Percentiles rank a stretch among this genome's conserved stretches.
phyloP scores from a whole-genome alignment of 2,113 vertebrate species.

The Zonotrichia leucophrys region DNA sequence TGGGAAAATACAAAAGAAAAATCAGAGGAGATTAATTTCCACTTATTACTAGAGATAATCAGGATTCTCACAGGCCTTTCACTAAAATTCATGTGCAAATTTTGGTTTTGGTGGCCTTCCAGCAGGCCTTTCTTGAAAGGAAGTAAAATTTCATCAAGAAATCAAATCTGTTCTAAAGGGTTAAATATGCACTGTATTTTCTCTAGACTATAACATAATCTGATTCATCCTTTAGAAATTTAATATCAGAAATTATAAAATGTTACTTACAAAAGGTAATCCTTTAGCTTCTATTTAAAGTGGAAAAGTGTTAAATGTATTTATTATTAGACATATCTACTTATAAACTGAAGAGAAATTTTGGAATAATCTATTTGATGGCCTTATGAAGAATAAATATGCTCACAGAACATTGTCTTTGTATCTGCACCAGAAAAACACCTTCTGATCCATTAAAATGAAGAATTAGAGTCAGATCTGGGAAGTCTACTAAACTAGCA shows the following conservation, averaged over 20 bases:
- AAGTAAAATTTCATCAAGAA: conserved; percentile 8
- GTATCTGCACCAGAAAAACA: neutral
- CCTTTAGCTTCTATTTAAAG: neutral
- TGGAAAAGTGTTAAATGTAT: neutral
- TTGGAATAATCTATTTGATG: neutral
- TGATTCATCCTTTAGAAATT: neutral
- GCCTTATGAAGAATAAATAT: neutral
- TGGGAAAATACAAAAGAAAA: neutral
- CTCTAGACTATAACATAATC: neutral
- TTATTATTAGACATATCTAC: neutral
- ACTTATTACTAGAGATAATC: neutral
- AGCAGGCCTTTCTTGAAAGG: neutral
- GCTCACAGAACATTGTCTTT: neutral
- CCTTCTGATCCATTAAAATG: neutral
- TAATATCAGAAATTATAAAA: neutral
- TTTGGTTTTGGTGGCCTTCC: neutral
- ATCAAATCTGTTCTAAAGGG: neutral
- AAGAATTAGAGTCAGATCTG: neutral
- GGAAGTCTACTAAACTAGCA: neutral
- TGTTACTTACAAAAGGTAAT: neutral
- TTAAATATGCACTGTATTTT: neutral
- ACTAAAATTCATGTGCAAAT: neutral
- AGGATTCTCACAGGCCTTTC: neutral
- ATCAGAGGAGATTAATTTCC: neutral
- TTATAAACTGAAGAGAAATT: neutral